These are phyloP conservation scores for Danio jaintianensis DNA, from an alignment of 2,797 vertebrate genomes.

Conservation along the genomic window DNA sequence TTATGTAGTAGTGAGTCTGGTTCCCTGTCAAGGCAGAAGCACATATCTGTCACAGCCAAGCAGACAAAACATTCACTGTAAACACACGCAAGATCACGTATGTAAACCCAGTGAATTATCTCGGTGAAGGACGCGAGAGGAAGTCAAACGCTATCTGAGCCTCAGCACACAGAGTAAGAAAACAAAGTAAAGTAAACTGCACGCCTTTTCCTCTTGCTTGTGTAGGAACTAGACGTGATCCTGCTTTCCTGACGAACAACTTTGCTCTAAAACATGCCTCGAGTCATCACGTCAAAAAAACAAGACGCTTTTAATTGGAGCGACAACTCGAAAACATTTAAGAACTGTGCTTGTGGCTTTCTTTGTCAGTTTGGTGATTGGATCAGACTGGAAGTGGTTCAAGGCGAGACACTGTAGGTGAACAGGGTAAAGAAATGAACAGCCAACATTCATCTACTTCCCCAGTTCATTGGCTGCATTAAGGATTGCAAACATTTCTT, in stretches of 20 bases:
- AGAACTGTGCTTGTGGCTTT: slow-evolving; percentile 10
- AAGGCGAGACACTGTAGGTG: not conserved
- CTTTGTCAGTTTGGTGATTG: not conserved
- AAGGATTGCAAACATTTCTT: no score
- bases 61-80: not conserved
- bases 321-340: slow-evolving; percentile 29
- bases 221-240: not conserved
- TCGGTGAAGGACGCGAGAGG: not conserved
- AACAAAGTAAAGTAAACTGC: slow-evolving; percentile 3
- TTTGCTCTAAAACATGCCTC: not conserved
- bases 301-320: slow-evolving; percentile 17
- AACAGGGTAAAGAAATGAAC: no score
- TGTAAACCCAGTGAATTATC: slow-evolving; percentile 8
- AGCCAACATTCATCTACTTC: no score
- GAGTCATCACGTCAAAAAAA: slow-evolving; percentile 12
- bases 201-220: slow-evolving; percentile 12
- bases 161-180: not conserved
- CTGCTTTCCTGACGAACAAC: not conserved
- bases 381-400: slow-evolving; percentile 29
- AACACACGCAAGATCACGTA: slow-evolving; percentile 10
- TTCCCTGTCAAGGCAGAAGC: slow-evolving; percentile 45
- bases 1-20: not conserved
- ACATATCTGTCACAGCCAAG: slow-evolving; percentile 4
- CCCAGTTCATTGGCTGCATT: no score
- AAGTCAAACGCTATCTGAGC: not conserved